phyloP scores from a whole-genome alignment of 2,797 vertebrate species.

The Myripristis jacobus region DNA sequence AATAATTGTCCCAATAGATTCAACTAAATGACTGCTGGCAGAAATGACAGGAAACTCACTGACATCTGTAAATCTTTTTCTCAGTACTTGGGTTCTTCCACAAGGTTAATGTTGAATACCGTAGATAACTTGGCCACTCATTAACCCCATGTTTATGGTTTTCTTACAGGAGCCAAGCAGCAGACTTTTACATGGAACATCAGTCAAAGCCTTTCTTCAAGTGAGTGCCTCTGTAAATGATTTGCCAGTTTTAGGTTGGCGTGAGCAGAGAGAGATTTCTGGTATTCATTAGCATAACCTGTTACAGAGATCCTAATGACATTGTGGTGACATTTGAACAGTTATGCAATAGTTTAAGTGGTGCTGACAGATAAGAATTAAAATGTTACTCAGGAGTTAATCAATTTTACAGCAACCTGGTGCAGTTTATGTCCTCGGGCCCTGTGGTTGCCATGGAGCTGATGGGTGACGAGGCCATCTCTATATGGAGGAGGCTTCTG shows the following conservation, averaged over 20 bases:
- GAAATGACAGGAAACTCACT: not conserved
- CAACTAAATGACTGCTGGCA: not conserved
- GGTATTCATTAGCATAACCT: conserved; percentile 45
- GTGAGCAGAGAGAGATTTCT: too few relatives aligned
- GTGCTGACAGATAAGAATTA: conserved; percentile 13
- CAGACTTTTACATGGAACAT: conserved; percentile 91
- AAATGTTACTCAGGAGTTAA: not conserved
- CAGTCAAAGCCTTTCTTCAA: conserved; percentile 91
- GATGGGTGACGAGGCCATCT: conserved; percentile 91
- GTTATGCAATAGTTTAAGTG: conserved; percentile 14
- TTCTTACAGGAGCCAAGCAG: conserved; percentile 88
- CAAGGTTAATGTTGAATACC: conserved; percentile 31
- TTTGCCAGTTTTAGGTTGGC: conserved; percentile 54
- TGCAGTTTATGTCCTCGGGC: conserved; percentile 90
- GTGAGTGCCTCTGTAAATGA: conserved; percentile 85
- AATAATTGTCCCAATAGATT: not conserved
- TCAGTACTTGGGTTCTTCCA: conserved; percentile 20
- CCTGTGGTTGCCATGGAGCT: conserved; percentile 94
- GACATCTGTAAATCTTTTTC: conserved; percentile 6
- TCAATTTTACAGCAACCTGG: conserved; percentile 85
- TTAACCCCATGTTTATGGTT: conserved; percentile 76
- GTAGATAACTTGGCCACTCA: conserved; percentile 62
- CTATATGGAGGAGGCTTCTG: conserved; percentile 88
- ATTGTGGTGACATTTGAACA: conserved; percentile 40
- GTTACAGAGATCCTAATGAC: conserved; percentile 41